A percentile compares a stretch with the other conserved stretches of the same genome.
Evolutionary conservation across 2,888 invertebrate genomes (phyloP).

Genomic region (Dinocampus coccinellae): DNA sequence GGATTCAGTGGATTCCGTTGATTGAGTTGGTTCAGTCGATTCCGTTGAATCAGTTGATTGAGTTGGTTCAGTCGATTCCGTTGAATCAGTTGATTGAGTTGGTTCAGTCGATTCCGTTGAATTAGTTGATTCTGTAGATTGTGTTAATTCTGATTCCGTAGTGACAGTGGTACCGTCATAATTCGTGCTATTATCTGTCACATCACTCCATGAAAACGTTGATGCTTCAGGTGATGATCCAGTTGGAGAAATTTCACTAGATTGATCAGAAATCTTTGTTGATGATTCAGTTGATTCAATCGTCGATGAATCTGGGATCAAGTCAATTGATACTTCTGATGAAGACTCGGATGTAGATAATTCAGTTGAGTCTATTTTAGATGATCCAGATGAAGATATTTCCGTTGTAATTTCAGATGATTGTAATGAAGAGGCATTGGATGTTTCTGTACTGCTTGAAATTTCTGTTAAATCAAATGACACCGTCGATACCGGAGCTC

Average conservation of each 20-base stretch:
- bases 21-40: constrained; percentile 38
- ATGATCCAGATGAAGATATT: not conserved
- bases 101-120: constrained; percentile 38
- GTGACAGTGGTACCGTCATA: constrained; percentile 27
- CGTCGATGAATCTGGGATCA: constrained; percentile 29
- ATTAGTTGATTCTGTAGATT: constrained; percentile 42
- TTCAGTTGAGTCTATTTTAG: constrained; percentile 19
- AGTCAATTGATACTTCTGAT: constrained; percentile 41
- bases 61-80: constrained; percentile 35
- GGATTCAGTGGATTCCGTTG: constrained; percentile 41
- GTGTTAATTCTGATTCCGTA: constrained; percentile 31
- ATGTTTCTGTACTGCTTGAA: constrained; percentile 18
- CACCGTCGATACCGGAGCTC: constrained; percentile 26
- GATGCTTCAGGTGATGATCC: constrained; percentile 39
- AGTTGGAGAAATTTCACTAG: constrained; percentile 31
- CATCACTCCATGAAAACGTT: constrained; percentile 36
- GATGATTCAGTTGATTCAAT: constrained; percentile 14
- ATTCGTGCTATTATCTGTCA: constrained; percentile 37
- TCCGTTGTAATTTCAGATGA: constrained; percentile 1
- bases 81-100: constrained; percentile 9
- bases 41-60: constrained; percentile 35
- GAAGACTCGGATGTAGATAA: constrained; percentile 28
- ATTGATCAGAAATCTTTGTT: constrained; percentile 35
- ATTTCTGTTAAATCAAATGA: constrained; percentile 10
- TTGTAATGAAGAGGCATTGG: constrained; percentile 21